Evolutionary conservation across 30 jellyfish, hydroid and myxozoan genomes (phyloP), one percentile per base, ranked within the genome.

Genomic region (Clytia hemisphaerica): DNA sequence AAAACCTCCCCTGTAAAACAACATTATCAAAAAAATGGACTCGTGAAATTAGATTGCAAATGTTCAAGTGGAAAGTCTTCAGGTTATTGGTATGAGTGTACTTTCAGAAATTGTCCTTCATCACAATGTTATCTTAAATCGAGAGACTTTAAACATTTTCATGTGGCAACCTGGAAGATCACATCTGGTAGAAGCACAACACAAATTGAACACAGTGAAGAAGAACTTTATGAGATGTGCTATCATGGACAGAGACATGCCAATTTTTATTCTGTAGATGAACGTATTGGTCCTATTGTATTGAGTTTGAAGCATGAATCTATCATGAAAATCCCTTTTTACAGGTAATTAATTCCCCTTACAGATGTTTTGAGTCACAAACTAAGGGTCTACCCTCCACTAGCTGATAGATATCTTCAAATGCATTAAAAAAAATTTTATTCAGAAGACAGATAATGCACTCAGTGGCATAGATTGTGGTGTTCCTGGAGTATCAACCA

Each of bases 21-120:
- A 0, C 61, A 15, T 10, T 24, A 30, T 7, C 7, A 61, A 18
- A 34, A 61, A 37, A 14, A 29, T 3, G 2, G 22, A 61, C 25
- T 0, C 0, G 6, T 4, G 5, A 15, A 21, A 4, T 37, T 2
- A 3, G 33, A 69, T 50, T 88, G 97, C 45, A 72, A 55, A 44
- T 89, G 98, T 53, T 44, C 65, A 27, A 62, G 58, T 46, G 92
- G 76, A 44, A 71, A 58, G 25, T 63, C 77, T 18, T 31, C 82
- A 4, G 80, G 88, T 3, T 89, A 44, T 55, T 89, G 98, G 98
- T 80, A 55, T 33, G 98, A 89, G 67, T 89, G 98, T 31, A 60
- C 49, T 32, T 58, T 72, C 3, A 80, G 82, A 45, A 86, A 77
- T 26, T 89, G 98, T 51, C 94, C 76, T 29, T 76, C 67, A 21